Evolutionary conservation across 2,797 vertebrate species (phyloP), one percentile per base, ranked within the genome.

Genomic region (Rhinoraja longicauda): DNA sequence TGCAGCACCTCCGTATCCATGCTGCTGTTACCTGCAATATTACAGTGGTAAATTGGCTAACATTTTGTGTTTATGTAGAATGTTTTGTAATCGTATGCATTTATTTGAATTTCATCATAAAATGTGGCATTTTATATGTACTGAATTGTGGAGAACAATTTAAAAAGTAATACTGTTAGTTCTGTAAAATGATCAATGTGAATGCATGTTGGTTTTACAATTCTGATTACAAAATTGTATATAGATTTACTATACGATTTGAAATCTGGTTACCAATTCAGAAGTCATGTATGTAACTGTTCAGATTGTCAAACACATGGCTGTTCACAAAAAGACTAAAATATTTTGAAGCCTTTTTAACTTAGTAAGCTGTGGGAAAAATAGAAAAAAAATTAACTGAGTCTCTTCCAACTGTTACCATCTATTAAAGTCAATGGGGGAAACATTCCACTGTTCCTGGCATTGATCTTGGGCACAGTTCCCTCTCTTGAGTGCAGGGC

Each of bases 191-290:
- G 70, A 73, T 73, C 70, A 73, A 73, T 73, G 21, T 26, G 70
- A 73, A 73, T 73, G 70, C 70, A 73, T 73, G 70, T 73, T 21
- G 19, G 21, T 26, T 79, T 79, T 39, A 79, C 78, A 79, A 78
- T 36, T 45, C 39, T 39, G 78, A 36, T 39, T 73, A 36, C 15
- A 39, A 39, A 39, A 39, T 36, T 79, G 76, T 39, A 19, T 67
- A 39, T 90, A 72, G 64, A 21, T 36, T 90, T 70, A 90, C 12
- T 59, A 45, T 72, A 45, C 21, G 4, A 90, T 72, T 72, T 90
- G 19, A 72, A 90, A 90, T 39, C n/a, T 72, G 24, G 64, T 90
- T 90, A 90, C 32, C 72, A 32, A 36, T 90, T 64, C 36, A 90
- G 32, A 39, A 7, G 9, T 90, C n/a, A 90, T 17, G 9, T 29